A percentile compares a stretch with the other conserved stretches of the same genome.
Conservation (phyloP, 2,888 invertebrate species). For the Cordilura impudica region DNA sequence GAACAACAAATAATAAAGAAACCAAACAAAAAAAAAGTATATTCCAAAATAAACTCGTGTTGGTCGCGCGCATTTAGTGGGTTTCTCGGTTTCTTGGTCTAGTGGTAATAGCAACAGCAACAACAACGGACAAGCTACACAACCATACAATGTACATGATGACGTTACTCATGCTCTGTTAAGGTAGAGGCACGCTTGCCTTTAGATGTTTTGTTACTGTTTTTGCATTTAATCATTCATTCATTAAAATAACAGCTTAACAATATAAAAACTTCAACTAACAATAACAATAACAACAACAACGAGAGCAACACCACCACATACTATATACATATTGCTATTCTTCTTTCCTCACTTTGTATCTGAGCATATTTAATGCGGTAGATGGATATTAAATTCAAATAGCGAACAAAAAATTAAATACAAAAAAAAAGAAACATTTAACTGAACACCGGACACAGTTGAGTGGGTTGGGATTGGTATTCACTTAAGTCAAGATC, state of each 20-base stretch:
- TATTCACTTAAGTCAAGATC: conserved; percentile 74
- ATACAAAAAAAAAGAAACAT: conserved; percentile 21
- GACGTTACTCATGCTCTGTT: conserved; percentile 56
- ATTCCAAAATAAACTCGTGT: conserved; percentile 46
- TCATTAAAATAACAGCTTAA: conserved; percentile 73
- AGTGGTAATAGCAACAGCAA: conserved; percentile 40
- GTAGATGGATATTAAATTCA: neutral
- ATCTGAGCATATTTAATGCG: neutral
- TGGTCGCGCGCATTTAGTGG: conserved; percentile 69
- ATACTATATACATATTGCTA: too few species aligned
- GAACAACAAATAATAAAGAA: neutral
- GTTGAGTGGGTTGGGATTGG: conserved; percentile 64
- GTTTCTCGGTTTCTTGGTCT: conserved; percentile 75
- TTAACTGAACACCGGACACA: conserved; percentile 54
- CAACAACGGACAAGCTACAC: conserved; percentile 12
- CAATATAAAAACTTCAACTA: too few species aligned
- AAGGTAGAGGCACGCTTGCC: conserved; percentile 47
- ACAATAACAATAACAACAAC: neutral
- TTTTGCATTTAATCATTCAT: conserved; percentile 68
- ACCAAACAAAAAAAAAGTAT: neutral
- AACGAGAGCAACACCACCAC: neutral
- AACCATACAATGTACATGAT: conserved; percentile 36
- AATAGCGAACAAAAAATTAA: too few species aligned
- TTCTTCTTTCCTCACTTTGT: neutral
- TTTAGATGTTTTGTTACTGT: conserved; percentile 40